Percentiles rank a stretch among this genome's conserved stretches.
Conservation (phyloP, 2,797 vertebrate genomes). For the Cryptoprocta ferox region DNA sequence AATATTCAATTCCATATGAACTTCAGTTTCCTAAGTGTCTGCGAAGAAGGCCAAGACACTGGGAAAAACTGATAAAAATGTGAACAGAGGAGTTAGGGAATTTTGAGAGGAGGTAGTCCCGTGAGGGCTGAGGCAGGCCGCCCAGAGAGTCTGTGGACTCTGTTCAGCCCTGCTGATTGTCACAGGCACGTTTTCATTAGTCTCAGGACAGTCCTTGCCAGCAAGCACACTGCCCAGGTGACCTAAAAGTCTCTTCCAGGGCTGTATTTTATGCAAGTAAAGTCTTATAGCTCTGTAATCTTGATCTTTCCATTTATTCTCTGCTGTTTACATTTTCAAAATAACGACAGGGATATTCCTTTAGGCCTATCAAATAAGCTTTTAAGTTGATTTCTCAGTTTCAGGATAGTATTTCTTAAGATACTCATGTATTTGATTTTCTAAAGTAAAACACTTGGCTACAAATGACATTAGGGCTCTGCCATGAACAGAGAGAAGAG, state of each 20-base stretch:
- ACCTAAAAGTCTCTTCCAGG: neutral
- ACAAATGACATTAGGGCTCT: neutral
- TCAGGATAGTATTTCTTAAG: slow-evolving; percentile 31
- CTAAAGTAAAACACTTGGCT: slow-evolving; percentile 1
- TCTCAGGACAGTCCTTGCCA: neutral
- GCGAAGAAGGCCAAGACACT: neutral
- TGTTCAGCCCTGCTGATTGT: neutral
- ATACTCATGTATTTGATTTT: neutral
- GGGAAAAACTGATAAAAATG: neutral
- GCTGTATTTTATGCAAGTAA: neutral
- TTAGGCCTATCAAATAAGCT: neutral
- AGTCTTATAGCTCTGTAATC: neutral
- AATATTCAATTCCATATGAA: neutral
- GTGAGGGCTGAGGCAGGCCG: neutral
- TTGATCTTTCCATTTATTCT: neutral
- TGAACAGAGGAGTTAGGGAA: neutral
- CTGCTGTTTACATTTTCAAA: neutral
- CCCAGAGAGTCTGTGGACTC: neutral
- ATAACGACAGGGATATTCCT: neutral
- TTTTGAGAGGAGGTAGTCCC: neutral
- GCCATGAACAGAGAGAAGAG: neutral
- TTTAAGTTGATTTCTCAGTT: neutral
- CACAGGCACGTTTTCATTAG: neutral
- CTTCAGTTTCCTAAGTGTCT: neutral
- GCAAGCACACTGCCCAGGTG: neutral